Base-by-base conservation (phyloP, 2,888 invertebrate genomes). In the Drosophila neonasuta region DNA sequence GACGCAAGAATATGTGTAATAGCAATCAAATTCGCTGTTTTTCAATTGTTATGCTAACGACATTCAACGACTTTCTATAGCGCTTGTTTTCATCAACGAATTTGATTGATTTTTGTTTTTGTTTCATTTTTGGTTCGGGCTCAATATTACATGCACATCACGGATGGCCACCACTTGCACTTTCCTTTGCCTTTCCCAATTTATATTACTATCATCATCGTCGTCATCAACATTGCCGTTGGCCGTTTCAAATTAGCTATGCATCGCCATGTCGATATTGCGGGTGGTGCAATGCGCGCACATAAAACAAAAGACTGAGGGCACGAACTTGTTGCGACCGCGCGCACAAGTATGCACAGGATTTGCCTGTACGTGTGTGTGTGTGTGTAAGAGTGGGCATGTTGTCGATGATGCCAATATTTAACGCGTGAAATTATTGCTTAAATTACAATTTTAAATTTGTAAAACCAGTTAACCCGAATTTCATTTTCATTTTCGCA, bases 131-230 rank as follows among this genome's bases (percentile, higher is more conserved):
- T 6, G 24, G 4, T 24, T 36, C 36, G 36, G 36, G n/a, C 36
- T 36, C 4, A 36, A 69, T 72, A 51, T 65, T 49, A 50, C 15
- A 80, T 83, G 69, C 84, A 36, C 58, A 56, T 49, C 84, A 84
- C 84, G 81, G 20, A 74, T 70, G 59, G 45, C 56, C 79, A 69
- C 44, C 62, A 81, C 82, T 84, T 86, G 84, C 86, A 74, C 84
- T 84, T 84, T 84, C 86, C 68, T 78, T 62, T 65, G 57, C 63
- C 70, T 68, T 79, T 70, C 60, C 57, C 68, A 73, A 64, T 59
- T 52, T 67, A 13, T 36, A 36, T 15, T 20, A n/a, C 5, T 32
- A 34, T 10, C 2, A 17, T 10, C 44, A 20, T 7, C 24, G 32
- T 48, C 17, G 32, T 48, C 17, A 42, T 13, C 44, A 15, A 15